phyloP scores from a whole-genome alignment of 2,113 vertebrate genomes.

The Suncus etruscus region DNA sequence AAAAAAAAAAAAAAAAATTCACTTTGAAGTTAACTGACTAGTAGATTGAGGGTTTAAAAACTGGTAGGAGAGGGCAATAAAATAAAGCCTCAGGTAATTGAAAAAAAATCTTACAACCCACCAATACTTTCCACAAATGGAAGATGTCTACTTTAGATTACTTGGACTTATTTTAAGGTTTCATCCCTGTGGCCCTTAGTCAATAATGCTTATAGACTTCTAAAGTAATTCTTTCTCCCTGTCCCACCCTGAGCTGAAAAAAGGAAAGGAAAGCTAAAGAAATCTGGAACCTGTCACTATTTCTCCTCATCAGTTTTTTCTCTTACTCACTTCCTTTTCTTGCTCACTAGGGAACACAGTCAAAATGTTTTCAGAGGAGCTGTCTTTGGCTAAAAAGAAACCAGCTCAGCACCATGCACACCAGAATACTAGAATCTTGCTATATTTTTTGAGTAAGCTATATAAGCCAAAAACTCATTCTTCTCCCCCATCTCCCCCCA shows the following conservation, averaged over 20 bases:
- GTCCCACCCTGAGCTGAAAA: constrained; percentile 43
- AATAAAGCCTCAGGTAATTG: neutral
- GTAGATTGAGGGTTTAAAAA: neutral
- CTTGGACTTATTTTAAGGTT: constrained; percentile 64
- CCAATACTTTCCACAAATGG: constrained; percentile 48
- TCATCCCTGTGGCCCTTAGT: constrained; percentile 40
- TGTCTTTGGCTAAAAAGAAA: neutral
- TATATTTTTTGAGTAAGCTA: constrained; percentile 6
- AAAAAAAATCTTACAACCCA: constrained; percentile 31
- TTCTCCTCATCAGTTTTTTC: constrained; percentile 46
- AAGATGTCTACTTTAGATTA: constrained; percentile 50
- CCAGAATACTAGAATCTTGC: neutral
- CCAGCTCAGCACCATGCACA: neutral
- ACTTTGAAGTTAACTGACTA: neutral
- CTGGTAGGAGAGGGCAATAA: neutral
- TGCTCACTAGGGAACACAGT: neutral
- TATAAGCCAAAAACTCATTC: neutral
- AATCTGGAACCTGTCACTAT: constrained; percentile 52
- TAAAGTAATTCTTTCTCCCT: constrained; percentile 32
- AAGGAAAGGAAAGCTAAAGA: constrained; percentile 49
- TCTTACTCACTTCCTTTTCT: constrained; percentile 67
- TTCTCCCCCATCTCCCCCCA: neutral
- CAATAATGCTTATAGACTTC: constrained; percentile 50
- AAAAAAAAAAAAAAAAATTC: no score
- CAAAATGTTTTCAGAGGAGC: neutral